Percentiles rank a stretch among this genome's conserved stretches.
Conservation (phyloP, 1,140 invertebrate genomes). For the Eurytemora carolleeae region DNA sequence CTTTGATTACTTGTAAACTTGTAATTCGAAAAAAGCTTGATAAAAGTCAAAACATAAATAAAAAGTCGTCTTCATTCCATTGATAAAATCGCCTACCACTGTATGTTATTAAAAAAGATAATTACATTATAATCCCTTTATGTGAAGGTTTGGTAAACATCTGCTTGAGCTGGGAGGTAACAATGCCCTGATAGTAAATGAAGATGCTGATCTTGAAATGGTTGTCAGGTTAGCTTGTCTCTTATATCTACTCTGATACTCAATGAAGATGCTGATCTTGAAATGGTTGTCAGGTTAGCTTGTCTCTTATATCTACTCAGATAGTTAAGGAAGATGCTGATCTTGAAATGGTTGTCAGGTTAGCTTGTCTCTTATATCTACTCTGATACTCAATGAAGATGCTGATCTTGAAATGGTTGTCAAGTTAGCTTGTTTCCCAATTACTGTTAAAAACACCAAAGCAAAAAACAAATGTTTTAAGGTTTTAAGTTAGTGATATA, state of each 20-base stretch:
- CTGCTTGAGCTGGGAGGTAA: constrained; percentile 91
- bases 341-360: constrained; percentile 56
- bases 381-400: constrained; percentile 59
- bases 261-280: constrained; percentile 58
- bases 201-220: constrained; percentile 73
- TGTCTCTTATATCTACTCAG: constrained; percentile 50
- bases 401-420: constrained; percentile 75
- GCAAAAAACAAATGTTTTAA: too few relatives aligned
- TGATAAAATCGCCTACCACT: too few relatives aligned
- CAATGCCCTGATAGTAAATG: constrained; percentile 69
- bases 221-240: constrained; percentile 34
- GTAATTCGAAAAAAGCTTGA: too few relatives aligned
- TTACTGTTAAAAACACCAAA: too few relatives aligned
- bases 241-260: constrained; percentile 76
- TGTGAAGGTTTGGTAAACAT: constrained; percentile 53
- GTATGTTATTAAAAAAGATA: too few relatives aligned
- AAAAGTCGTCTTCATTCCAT: too few relatives aligned
- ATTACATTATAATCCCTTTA: too few relatives aligned
- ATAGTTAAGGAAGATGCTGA: constrained; percentile 65
- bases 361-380: constrained; percentile 30
- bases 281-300: constrained; percentile 47
- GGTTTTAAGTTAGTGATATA: too few relatives aligned
- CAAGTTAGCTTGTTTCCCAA: constrained; percentile 21
- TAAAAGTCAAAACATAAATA: too few relatives aligned
- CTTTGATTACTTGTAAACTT: too few relatives aligned